phyloP scores from a whole-genome alignment of 2,797 vertebrate genomes.

The Xyrichtys novacula region DNA sequence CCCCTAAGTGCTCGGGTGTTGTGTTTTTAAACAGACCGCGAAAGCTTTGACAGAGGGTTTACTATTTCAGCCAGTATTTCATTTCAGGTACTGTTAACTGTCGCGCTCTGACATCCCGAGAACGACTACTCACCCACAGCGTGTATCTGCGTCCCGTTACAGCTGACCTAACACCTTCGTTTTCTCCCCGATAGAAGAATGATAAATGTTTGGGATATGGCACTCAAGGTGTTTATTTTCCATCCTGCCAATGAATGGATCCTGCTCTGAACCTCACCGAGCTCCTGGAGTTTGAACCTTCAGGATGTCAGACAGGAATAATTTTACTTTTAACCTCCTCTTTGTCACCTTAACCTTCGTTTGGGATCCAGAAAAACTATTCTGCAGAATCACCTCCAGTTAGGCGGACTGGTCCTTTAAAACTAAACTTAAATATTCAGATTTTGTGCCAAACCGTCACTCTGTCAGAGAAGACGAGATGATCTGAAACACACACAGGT shows the following conservation, averaged over 20 bases:
- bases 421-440: too few relatives aligned
- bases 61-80: constrained; percentile 80
- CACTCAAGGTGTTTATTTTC: constrained; percentile 26
- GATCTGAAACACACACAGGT: constrained; percentile 59
- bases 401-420: too few relatives aligned
- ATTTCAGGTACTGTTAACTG: constrained; percentile 80
- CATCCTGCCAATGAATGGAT: neutral
- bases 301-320: too few relatives aligned
- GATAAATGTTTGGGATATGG: constrained; percentile 54
- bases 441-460: constrained; percentile 7
- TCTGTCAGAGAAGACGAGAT: constrained; percentile 42
- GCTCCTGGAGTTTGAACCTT: too few relatives aligned
- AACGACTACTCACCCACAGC: constrained; percentile 56
- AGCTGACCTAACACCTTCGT: constrained; percentile 32
- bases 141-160: constrained; percentile 75
- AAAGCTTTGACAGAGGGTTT: constrained; percentile 84
- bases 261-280: neutral
- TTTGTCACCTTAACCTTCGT: too few relatives aligned
- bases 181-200: constrained; percentile 49
- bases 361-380: too few relatives aligned
- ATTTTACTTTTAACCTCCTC: too few relatives aligned
- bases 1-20: constrained; percentile 84
- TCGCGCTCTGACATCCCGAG: constrained; percentile 65
- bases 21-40: constrained; percentile 86
- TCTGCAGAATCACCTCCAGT: too few relatives aligned